Conservation (phyloP, 2,113 vertebrate genomes). For the Clinocottus analis region DNA sequence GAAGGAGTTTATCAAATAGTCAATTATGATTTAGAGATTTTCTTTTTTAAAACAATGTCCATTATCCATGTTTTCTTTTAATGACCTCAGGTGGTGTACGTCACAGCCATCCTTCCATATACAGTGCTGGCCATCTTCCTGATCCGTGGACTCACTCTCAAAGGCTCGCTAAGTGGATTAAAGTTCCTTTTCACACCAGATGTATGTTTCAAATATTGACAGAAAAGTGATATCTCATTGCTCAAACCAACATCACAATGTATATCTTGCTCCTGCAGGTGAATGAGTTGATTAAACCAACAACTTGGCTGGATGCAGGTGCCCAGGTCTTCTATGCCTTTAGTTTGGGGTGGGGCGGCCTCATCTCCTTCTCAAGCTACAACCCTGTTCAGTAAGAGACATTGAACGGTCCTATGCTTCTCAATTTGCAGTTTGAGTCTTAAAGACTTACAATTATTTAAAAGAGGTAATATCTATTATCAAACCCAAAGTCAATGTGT, state of each 20-base stretch:
- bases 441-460: no score
- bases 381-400: constrained; percentile 92
- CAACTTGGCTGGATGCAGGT: constrained; percentile 93
- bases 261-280: constrained; percentile 71
- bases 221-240: background rate
- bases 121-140: constrained; percentile 92
- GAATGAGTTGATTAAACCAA: constrained; percentile 85
- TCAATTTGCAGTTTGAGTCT: no score
- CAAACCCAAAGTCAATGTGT: background rate
- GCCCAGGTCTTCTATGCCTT: constrained; percentile 95
- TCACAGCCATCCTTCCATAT: constrained; percentile 93
- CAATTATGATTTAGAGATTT: no score
- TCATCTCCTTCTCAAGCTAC: constrained; percentile 97
- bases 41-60: no score
- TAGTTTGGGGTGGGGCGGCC: constrained; percentile 91
- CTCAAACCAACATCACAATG: background rate
- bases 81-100: constrained; percentile 88
- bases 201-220: constrained; percentile 74
- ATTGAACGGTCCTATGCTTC: background rate
- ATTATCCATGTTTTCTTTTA: background rate
- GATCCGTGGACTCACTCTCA: constrained; percentile 90
- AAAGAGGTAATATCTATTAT: background rate
- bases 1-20: background rate
- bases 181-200: constrained; percentile 91
- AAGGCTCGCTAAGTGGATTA: constrained; percentile 88